Evolutionary conservation across 2,888 invertebrate species (phyloP), one percentile per base, ranked within the genome.

Genomic region (Drosophila algonquin): DNA sequence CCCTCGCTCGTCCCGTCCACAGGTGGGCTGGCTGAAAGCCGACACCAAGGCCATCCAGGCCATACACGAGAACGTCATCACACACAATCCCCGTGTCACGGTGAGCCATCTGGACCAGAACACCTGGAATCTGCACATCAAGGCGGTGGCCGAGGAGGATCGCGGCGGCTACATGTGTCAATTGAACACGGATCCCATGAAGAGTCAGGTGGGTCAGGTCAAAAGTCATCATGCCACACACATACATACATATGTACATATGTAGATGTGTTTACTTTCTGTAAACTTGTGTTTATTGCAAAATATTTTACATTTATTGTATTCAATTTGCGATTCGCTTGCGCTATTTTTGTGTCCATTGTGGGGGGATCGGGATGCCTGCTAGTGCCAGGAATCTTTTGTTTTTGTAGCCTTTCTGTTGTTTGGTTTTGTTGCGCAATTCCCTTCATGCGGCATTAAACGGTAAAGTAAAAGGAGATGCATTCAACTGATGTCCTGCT

Each of bases 21-120:
- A 97, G 97, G 97, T 98, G 73, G 97, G 97, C 58, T 98, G 98
- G 97, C 96, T 98, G 69, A 97, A 97, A 92, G 97, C 97, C 35
- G 97, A 97, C 91, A 97, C 97, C 56, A 97, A 97, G 93, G 97
- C 97, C 60, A 97, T 97, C 81, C 97, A 97, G 93, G 97, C 97
- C 35, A 97, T 97, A 91, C 97, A 97, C 92, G 96, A 97, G 81
- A 97, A 97, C 92, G 97, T 97, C 84, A 97, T 98, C 92, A 98
- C 97, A 73, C 97, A 97, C 93, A 97, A 98, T 93, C 96, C 96
- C 72, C 94, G 97, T 77, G 95, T 98, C 53, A 95, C 95, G 51
- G 97, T 97, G 65, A 96, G 96, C 40, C 97, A 97, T 92, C 95
- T 95, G 90, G 97, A 97, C 89, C 96, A 96, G 92, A 94, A 95